Evolutionary conservation across 2,113 vertebrate species (phyloP), one percentile per base, ranked within the genome.

Genomic region (Andinoacara biseriatus): DNA sequence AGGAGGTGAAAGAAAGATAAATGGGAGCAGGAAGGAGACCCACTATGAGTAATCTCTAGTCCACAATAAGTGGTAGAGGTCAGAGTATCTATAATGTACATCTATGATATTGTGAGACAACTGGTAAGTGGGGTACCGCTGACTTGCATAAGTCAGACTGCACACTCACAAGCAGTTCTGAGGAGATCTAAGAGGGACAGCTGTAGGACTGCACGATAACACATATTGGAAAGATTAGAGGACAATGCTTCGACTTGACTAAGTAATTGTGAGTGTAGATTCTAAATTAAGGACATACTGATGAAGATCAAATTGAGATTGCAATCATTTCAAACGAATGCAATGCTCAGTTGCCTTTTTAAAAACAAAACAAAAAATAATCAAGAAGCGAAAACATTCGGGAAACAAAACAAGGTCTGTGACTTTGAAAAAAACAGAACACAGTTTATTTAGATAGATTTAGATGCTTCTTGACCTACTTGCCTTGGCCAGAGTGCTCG

Each of bases 1-100:
- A 65, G 60, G 86, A 81, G 89, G 88, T 90, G 86, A 86, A 82
- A 89, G 83, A 86, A 86, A 89, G 84, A 91, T 88, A 91, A 89
- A 93, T 84, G 83, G 77, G 83, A 90, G 87, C 77, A 91, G 90
- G 89, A 93, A 92, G 91, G 89, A 93, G 90, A 90, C 74, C 90
- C 90, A 85, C 83, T 88, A 87, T 76, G 59, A 80, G 62, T 91
- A 86, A 93, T 92, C 90, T 92, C 81, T 77, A 59, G 77, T 85
- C 91, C 77, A 69, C 83, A 91, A 82, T 81, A 82, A 83, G 83
- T 77, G 81, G 59, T 86, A 17, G 74, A 80, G 90, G 89, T 91
- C 90, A 90, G 83, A 61, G 84, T 87, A 76, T 87, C 88, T 82
- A 58, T 86, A 76, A 86, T 86, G 86, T 69, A 87, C 81, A 85